Evolutionary conservation across 1,140 invertebrate species (phyloP).

Genomic region (Spodoptera litura): DNA sequence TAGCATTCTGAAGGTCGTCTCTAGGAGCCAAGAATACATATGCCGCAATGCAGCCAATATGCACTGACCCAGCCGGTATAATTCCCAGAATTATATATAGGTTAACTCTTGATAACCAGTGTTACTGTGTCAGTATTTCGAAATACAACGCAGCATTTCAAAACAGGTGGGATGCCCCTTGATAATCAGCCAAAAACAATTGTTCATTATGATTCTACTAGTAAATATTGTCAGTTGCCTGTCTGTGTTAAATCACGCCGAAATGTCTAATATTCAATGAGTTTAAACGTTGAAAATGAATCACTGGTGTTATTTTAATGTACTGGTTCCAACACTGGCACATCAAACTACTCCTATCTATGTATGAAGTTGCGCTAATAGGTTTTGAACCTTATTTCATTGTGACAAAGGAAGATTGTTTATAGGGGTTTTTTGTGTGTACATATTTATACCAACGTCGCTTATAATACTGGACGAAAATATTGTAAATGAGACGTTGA

Average conservation of each 20-base stretch:
- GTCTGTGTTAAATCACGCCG: background rate
- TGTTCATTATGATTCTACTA: constrained; percentile 16
- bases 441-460: too few species aligned
- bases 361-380: too few species aligned
- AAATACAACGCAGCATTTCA: background rate
- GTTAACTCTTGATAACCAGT: constrained; percentile 44
- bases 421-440: too few species aligned
- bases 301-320: background rate
- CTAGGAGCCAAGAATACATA: constrained; percentile 36
- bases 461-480: background rate
- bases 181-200: constrained; percentile 30
- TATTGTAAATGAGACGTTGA: constrained; percentile 12
- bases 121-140: constrained; percentile 12
- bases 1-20: constrained; percentile 34
- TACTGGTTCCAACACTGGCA: too few species aligned
- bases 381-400: too few species aligned
- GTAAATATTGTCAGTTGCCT: background rate
- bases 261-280: background rate
- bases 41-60: constrained; percentile 46
- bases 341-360: too few species aligned
- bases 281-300: background rate
- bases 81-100: constrained; percentile 50
- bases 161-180: constrained; percentile 8
- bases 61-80: constrained; percentile 32
- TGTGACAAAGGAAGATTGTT: too few species aligned